Conservation (phyloP, 2,113 vertebrate genomes). For the Eupsittula cactorum region DNA sequence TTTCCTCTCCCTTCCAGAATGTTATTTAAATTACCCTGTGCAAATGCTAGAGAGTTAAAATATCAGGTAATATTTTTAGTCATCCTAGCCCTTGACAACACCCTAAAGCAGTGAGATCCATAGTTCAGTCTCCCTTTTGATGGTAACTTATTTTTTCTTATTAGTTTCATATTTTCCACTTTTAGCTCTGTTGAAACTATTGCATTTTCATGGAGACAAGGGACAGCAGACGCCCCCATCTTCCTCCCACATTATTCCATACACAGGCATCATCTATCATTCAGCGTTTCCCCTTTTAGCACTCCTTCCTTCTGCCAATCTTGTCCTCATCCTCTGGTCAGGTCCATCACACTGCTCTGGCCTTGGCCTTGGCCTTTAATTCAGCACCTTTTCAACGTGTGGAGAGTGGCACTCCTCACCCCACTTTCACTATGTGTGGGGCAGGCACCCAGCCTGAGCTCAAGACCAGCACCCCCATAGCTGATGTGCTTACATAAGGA, state of each 20-base stretch:
- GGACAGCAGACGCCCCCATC: not conserved
- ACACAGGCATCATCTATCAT: not conserved
- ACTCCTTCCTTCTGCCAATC: not conserved
- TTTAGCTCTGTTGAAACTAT: not conserved
- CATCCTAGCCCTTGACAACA: slow-evolving; percentile 21
- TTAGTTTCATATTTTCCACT: slow-evolving; percentile 7
- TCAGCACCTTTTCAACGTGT: not conserved
- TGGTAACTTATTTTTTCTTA: slow-evolving; percentile 12
- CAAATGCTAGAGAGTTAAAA: not conserved
- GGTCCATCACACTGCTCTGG: not conserved
- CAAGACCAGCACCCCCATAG: not conserved
- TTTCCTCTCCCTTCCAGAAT: not conserved
- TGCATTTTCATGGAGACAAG: not conserved
- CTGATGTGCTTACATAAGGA: not conserved
- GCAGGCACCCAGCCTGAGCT: not conserved
- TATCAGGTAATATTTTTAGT: not conserved
- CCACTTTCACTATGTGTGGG: not conserved
- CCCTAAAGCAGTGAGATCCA: slow-evolving; percentile 1
- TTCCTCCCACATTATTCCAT: not conserved
- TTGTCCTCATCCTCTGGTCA: not conserved
- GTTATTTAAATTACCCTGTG: not conserved
- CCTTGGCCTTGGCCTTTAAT: not conserved
- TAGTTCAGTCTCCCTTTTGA: slow-evolving; percentile 28
- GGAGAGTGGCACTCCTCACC: not conserved
- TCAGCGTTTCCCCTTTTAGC: not conserved